These are phyloP conservation scores for Hiodon alosoides DNA, from an alignment of 2,113 vertebrate species.

Conservation along the genomic window DNA sequence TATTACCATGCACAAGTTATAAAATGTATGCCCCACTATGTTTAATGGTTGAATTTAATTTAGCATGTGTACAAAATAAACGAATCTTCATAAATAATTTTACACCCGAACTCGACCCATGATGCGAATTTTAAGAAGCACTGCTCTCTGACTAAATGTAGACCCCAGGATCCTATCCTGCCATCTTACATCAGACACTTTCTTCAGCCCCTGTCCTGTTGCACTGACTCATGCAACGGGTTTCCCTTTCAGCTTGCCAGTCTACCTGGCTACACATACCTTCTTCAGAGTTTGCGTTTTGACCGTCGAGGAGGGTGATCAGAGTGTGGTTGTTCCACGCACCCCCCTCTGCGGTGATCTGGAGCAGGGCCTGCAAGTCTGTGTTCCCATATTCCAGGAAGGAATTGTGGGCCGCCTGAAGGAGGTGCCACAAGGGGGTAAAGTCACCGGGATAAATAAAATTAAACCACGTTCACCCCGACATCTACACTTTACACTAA, in stretches of 20 bases:
- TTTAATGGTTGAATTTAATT: too few species aligned
- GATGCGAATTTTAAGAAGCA: too few species aligned
- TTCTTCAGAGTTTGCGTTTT: conserved; percentile 78
- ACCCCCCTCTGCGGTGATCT: conserved; percentile 83
- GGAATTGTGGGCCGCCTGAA: conserved; percentile 75
- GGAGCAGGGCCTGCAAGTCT: conserved; percentile 85
- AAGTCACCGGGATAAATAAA: not conserved
- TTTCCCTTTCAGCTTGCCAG: not conserved
- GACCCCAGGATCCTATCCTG: too few species aligned
- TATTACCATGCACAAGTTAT: too few species aligned
- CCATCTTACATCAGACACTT: not conserved
- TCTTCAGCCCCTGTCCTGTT: not conserved
- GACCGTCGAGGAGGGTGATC: conserved; percentile 79
- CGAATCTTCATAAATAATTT: too few species aligned
- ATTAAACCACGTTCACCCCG: not conserved
- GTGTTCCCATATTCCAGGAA: conserved; percentile 89
- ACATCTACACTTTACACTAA: not conserved
- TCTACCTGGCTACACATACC: conserved; percentile 55
- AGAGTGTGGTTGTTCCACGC: conserved; percentile 90
- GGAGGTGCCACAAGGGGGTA: conserved; percentile 4
- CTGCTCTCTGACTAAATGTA: too few species aligned
- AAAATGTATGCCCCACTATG: too few species aligned
- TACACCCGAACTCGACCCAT: too few species aligned
- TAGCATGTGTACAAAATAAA: too few species aligned
- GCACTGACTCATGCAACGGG: not conserved